phyloP scores from a whole-genome alignment of 1,140 invertebrate species.

The Aricia agestis region DNA sequence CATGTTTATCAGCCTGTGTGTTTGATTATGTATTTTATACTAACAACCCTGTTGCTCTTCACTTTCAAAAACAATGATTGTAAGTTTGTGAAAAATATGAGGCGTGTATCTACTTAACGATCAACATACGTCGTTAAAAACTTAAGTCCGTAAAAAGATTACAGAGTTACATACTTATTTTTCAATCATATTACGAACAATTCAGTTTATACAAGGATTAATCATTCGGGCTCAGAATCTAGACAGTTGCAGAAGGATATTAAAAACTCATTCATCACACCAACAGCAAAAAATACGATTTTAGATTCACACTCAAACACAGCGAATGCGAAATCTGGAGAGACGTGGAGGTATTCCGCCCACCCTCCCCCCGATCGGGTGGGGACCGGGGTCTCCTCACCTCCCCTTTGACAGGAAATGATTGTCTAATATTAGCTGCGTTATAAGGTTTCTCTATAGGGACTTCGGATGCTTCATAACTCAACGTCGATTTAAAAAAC shows the following conservation, averaged over 20 bases:
- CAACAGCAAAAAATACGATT: slow-evolving; percentile 65
- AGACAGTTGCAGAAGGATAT: slow-evolving; percentile 66
- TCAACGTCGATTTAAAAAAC: slow-evolving; percentile 8
- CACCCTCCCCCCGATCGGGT: slow-evolving; percentile 37
- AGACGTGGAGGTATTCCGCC: slow-evolving; percentile 63
- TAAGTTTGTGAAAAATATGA: too few species aligned
- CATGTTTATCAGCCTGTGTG: neutral
- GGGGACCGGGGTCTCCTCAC: slow-evolving; percentile 20
- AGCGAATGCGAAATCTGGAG: slow-evolving; percentile 67
- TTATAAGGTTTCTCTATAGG: slow-evolving; percentile 71
- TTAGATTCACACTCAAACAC: slow-evolving; percentile 70
- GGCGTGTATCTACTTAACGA: too few species aligned
- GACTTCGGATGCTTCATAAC: slow-evolving; percentile 47
- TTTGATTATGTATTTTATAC: neutral
- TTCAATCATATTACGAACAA: too few species aligned
- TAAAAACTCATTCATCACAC: slow-evolving; percentile 72
- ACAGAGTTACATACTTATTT: too few species aligned
- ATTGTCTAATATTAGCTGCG: slow-evolving; percentile 76
- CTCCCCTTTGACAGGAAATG: slow-evolving; percentile 74
- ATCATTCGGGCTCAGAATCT: slow-evolving; percentile 24
- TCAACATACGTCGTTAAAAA: too few species aligned
- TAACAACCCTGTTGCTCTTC: too few species aligned
- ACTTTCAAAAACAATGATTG: too few species aligned
- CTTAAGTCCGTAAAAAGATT: too few species aligned
- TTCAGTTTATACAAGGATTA: neutral